These are phyloP conservation scores for Apodemia duryi DNA, from an alignment of 2,888 invertebrate genomes.

Conservation along the genomic window DNA sequence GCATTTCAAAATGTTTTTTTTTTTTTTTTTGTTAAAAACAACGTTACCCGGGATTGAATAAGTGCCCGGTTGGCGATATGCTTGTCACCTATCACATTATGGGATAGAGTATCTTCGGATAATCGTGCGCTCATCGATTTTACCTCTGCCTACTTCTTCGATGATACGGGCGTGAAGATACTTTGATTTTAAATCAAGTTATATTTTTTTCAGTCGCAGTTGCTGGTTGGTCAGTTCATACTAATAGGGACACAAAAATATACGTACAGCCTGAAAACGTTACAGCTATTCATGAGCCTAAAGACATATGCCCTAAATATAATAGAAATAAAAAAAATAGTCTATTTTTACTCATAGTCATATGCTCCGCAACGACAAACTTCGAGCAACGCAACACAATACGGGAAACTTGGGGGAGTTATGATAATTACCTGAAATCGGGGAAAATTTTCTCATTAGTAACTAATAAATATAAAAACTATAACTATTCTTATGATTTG, in stretches of 20 bases:
- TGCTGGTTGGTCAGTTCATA: constrained; percentile 86
- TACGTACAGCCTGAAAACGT: constrained; percentile 86
- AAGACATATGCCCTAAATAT: constrained; percentile 67
- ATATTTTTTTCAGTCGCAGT: constrained; percentile 61
- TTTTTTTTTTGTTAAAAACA: too few species aligned
- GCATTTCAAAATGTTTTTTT: too few species aligned
- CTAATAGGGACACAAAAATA: constrained; percentile 84
- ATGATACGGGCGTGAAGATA: too few species aligned
- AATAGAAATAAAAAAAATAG: constrained; percentile 41
- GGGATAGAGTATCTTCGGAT: too few species aligned
- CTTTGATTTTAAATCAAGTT: too few species aligned
- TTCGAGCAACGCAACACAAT: constrained; percentile 83
- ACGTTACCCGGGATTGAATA: too few species aligned
- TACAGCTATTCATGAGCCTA: constrained; percentile 82
- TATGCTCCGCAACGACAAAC: constrained; percentile 86
- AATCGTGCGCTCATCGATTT: too few species aligned
- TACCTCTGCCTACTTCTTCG: too few species aligned
- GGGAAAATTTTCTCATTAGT: constrained; percentile 46
- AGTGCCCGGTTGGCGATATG: too few species aligned
- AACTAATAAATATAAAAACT: constrained; percentile 53
- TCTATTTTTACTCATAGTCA: constrained; percentile 84
- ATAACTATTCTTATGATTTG: constrained; percentile 59
- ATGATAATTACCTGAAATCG: constrained; percentile 52
- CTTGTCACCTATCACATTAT: too few species aligned
- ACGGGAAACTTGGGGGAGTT: constrained; percentile 85